phyloP scores from a whole-genome alignment of 2,113 vertebrate genomes.

The Promerops cafer region DNA sequence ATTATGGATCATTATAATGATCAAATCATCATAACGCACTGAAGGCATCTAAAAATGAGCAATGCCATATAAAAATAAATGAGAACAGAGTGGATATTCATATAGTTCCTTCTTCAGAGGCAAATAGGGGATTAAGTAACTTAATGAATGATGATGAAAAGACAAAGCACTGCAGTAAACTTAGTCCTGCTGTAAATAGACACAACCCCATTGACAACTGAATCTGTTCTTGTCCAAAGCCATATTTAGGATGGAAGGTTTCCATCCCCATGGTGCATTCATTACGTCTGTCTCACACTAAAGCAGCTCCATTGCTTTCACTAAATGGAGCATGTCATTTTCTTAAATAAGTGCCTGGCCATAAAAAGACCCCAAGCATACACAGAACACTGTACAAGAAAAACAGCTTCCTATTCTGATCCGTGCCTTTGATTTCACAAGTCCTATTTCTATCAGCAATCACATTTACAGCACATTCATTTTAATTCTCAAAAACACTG shows the following conservation, averaged over 20 bases:
- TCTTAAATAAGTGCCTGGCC: not conserved
- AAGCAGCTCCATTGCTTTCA: conserved; percentile 7
- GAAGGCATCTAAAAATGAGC: not conserved
- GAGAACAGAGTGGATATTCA: not conserved
- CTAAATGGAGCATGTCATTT: conserved; percentile 6
- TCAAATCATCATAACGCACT: not conserved
- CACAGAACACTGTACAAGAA: not conserved
- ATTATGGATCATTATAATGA: not conserved
- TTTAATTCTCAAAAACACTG: not conserved
- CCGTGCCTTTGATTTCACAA: not conserved
- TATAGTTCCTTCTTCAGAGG: not conserved
- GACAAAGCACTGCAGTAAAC: not conserved
- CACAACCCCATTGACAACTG: not conserved
- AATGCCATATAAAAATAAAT: not conserved
- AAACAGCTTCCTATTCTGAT: not conserved
- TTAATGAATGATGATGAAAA: not conserved
- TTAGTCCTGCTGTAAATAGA: not conserved
- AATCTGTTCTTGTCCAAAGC: not conserved
- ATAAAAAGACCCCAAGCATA: not conserved
- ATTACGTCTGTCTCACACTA: not conserved
- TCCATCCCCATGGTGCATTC: not conserved
- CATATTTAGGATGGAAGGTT: not conserved
- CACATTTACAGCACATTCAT: not conserved
- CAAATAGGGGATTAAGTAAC: not conserved
- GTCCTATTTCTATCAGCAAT: conserved; percentile 1